Evolutionary conservation across 2,113 vertebrate genomes (phyloP), one percentile per base, ranked within the genome.

Genomic region (Kobus ellipsiprymnus): DNA sequence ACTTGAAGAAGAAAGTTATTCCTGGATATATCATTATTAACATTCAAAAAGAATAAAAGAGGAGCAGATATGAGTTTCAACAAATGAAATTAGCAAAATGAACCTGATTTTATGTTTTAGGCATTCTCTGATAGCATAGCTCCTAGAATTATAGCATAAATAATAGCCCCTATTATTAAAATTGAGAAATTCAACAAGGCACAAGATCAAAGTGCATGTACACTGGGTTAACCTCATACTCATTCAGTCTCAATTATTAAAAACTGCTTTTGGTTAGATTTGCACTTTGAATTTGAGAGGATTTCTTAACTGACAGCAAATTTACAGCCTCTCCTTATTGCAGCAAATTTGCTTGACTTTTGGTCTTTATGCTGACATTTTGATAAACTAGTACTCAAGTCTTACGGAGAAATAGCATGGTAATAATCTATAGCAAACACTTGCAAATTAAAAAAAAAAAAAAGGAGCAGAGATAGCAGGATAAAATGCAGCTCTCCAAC

Each of bases 351-450:
- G 94, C 95, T 93, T 96, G 84, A 77, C 81, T 97, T 91, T 88
- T 98, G 97, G 96, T 98, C 96, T 97, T 98, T 97, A 94, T 78
- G 60, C 91, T 98, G 98, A 98, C 98, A 98, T 97, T 98, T 98
- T 97, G 98, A 98, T 98, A 98, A 98, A 98, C 94, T 98, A 96
- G 90, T 98, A 97, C 80, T 98, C 92, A 88, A 95, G 60, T 92
- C 89, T 96, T 90, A 96, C 59, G 27, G 94, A 98, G 98, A 98
- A 98, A 97, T 8, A 90, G 92, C 25, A 7, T 84, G 97, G 98
- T 98, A 97, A 97, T 94, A 93, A 98, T 98, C 98, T 98, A 95
- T 96, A 95, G 89, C 97, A 98, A 98, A 98, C 74, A 93, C 88
- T 97, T 80, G 67, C 62, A 98, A 97, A 97, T 97, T 52, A 27